A percentile compares a stretch with the other conserved stretches of the same genome.
Conservation (phyloP, 2,797 vertebrate genomes). For the Takifugu ocellatus region DNA sequence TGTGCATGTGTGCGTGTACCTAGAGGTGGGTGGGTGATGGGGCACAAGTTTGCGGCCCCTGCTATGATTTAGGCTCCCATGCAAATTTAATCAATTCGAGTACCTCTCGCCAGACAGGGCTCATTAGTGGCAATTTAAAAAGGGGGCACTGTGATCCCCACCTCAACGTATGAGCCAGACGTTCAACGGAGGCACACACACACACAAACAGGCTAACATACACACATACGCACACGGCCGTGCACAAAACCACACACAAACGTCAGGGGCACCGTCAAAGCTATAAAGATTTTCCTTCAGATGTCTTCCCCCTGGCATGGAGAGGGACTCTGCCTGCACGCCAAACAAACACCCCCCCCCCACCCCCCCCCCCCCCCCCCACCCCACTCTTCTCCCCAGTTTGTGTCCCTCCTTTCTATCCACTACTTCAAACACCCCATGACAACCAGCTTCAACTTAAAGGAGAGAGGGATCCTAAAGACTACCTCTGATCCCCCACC, state of each 20-base stretch:
- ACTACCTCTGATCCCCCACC: conserved; percentile 54
- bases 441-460: conserved; percentile 74
- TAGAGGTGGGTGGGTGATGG: conserved; percentile 48
- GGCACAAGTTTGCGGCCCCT: conserved; percentile 68
- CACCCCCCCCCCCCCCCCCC: conserved; percentile 5
- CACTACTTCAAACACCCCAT: conserved; percentile 77
- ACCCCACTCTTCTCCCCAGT: conserved; percentile 10
- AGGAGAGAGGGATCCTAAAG: conserved; percentile 69
- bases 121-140: conserved; percentile 84
- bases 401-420: conserved; percentile 65
- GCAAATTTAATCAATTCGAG: conserved; percentile 89
- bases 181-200: conserved; percentile 40
- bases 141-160: conserved; percentile 78
- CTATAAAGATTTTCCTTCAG: conserved; percentile 81
- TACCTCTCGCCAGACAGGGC: conserved; percentile 79
- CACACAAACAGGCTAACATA: conserved; percentile 11
- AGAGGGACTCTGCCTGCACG: conserved; percentile 62
- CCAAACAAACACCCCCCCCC: conserved; percentile 7
- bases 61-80: conserved; percentile 82
- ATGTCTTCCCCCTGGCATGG: conserved; percentile 72
- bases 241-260: conserved; percentile 44
- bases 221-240: conserved; percentile 41
- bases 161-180: conserved; percentile 64
- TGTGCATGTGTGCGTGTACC: conserved; percentile 45
- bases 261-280: conserved; percentile 64